Evolutionary conservation across 1,140 invertebrate species (phyloP), one percentile per base, ranked within the genome.

Genomic region (Wasmannia auropunctata): DNA sequence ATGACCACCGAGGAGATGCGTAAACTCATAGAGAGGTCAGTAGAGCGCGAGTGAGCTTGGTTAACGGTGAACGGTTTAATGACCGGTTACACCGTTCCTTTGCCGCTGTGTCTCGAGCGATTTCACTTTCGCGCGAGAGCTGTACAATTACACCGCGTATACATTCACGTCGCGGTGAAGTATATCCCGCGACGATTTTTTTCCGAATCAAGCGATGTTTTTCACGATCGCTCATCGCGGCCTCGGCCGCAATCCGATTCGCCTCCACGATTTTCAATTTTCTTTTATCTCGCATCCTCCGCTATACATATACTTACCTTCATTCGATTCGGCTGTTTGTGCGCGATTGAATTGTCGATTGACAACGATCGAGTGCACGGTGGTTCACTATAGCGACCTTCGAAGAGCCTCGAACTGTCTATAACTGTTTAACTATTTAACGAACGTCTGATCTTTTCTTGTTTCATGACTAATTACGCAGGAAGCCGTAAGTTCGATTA

Each of bases 1-100:
- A 97, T 98, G 97, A 97, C 97, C 96, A 98, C 97, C 95, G 98
- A 98, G 96, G 98, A 98, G 96, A 98, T 98, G 97, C 97, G 98
- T 96, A 98, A 98, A 97, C 97, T 98, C 95, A 98, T 98, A 96
- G 98, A 98, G 97, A 98, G 98, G 98, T 98, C 96, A 98, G 96
- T 97, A 96, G 90, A 90, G 93, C 89, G 91, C 86, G 87, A 88
- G 86, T 91, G 88, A 86, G 87, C 72, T 90, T 88, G 83, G 76
- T 90, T 87, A 86, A 90, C 89, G 89, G 86, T 87, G 86, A 60
- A 74, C 88, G 75, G 60, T 72, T 62, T 40, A 63, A 77, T 46
- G 60, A 56, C 72, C n/a, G n/a, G 74, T 88, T 87, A 72, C 84
- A 72, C 89, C 90, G 87, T 91, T 85, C 74, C 85, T n/a, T n/a